Percentiles rank a stretch among this genome's conserved stretches.
phyloP scores from a whole-genome alignment of 2,797 vertebrate genomes.

The Cryptoprocta ferox region DNA sequence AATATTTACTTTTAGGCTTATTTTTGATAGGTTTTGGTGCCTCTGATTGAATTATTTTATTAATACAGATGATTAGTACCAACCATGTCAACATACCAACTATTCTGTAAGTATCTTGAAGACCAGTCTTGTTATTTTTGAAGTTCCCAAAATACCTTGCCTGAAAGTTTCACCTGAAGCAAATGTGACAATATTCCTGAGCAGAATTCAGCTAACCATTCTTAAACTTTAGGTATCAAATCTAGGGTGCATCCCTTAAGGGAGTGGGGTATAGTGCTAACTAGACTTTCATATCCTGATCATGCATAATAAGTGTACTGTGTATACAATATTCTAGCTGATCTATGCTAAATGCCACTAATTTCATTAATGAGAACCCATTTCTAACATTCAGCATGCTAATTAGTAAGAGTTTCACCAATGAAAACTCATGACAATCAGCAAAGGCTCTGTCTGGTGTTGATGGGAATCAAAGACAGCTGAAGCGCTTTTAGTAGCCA shows the following conservation, averaged over 20 bases:
- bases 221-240: background rate
- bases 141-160: background rate
- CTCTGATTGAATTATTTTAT: background rate
- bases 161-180: background rate
- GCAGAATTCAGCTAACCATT: background rate
- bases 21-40: background rate
- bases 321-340: background rate
- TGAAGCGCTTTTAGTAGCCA: background rate
- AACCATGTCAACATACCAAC: background rate
- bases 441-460: background rate
- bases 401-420: background rate
- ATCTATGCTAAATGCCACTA: background rate
- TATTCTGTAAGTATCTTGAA: background rate
- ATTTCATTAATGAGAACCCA: background rate
- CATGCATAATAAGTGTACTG: background rate
- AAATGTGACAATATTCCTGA: background rate
- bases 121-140: background rate
- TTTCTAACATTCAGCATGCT: background rate
- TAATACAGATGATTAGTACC: background rate
- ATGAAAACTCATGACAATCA: constrained; percentile 6
- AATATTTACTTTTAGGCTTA: background rate
- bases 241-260: background rate
- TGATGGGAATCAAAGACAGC: background rate
- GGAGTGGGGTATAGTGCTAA: background rate
- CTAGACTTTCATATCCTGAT: background rate